Evolutionary conservation across 2,113 vertebrate species (phyloP).

Genomic region (Nerophis lumbriciformis): DNA sequence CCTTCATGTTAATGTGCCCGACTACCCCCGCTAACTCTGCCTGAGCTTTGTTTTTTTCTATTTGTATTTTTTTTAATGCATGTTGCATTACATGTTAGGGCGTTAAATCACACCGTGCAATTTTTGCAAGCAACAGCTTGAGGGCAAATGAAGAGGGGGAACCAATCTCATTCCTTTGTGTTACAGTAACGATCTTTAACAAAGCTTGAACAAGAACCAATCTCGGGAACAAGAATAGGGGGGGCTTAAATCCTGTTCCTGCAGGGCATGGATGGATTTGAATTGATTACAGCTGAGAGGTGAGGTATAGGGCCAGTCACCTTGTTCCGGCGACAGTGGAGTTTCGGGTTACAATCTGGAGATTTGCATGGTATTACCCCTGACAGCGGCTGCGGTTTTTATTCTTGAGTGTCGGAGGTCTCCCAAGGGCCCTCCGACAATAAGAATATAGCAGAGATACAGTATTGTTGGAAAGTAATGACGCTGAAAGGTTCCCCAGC

Average conservation of each 20-base stretch:
- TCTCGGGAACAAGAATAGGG: constrained; percentile 26
- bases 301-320: constrained; percentile 48
- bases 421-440: constrained; percentile 26
- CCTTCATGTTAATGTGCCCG: constrained; percentile 15
- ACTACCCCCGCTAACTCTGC: not conserved
- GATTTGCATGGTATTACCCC: constrained; percentile 58
- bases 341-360: constrained; percentile 44
- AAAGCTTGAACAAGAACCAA: constrained; percentile 37
- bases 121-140: not conserved
- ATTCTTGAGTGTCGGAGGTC: constrained; percentile 45
- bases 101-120: not conserved
- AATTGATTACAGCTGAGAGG: constrained; percentile 47
- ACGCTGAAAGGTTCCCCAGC: constrained; percentile 26
- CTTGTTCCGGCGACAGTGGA: constrained; percentile 32
- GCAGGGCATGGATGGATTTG: constrained; percentile 32
- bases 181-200: constrained; percentile 39
- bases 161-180: constrained; percentile 8
- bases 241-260: constrained; percentile 35
- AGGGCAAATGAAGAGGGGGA: constrained; percentile 11
- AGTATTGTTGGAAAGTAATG: constrained; percentile 36
- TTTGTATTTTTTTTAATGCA: not conserved
- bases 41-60: not conserved
- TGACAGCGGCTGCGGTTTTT: constrained; percentile 31
- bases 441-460: constrained; percentile 21
- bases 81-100: not conserved